Base-by-base conservation (phyloP, 1,140 invertebrate genomes). In the Polypedilum vanderplanki region DNA sequence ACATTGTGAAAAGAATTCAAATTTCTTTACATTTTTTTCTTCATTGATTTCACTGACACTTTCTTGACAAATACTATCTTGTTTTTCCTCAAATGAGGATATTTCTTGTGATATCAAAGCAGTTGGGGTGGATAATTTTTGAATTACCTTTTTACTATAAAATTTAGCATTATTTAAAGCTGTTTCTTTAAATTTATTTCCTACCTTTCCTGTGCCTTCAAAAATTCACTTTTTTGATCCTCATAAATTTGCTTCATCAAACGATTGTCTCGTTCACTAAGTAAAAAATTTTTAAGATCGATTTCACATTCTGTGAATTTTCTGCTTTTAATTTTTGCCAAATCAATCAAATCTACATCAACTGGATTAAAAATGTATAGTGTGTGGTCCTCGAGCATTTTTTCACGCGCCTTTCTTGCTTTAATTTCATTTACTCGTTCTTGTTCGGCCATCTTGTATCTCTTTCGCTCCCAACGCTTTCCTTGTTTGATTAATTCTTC, bases 401-500 rank as follows among this genome's bases (percentile, higher is more conserved):
- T 46, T 46, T 46, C 41, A 46, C 41, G 41, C 2, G 2, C 41
- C 7, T 77, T 78, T 67, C 18, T 67, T 7, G 64, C 17, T 4
- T 17, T 3, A 18, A 67, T 67, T 18, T 67, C 64, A 17, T 18
- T 67, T 1, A 8, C 8, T 5, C 64, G 12, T 74, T 83, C 80
- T 40, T 80, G 77, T 46, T 79, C 78, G 8, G 80, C 81, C 73
- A 80, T 79, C n/a, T 78, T 78, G 2, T 80, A 73, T 0, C 81
- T 75, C 73, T 83, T 81, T 7, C 79, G 78, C 73, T 83, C 81
- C 81, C 81, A 83, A 74, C 82, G 82, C 0, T 79, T 78, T 64
- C 80, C 80, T 75, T 81, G 80, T 22, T 76, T 75, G 70, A 81
- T 80, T 18, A 83, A 77, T 17, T 79, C 79, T 33, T 82, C 80